Base-by-base conservation (phyloP, 2,888 invertebrate species). In the Protodeltote pygarga region DNA sequence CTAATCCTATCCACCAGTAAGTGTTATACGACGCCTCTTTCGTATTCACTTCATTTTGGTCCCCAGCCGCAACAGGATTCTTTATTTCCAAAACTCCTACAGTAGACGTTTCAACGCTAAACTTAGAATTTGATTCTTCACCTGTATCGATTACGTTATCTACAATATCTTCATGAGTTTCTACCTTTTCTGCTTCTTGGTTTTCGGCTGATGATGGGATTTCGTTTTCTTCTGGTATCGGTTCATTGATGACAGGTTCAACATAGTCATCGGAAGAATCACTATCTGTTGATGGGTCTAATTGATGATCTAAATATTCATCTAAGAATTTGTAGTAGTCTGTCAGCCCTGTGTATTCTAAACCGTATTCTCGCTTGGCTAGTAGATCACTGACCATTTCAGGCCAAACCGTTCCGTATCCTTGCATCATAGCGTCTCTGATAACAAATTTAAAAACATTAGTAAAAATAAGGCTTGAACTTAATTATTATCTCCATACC, bases 321-420 rank as follows among this genome's bases (percentile, higher is more conserved):
- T 93, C 92, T 46, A 94, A 69, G 1, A 93, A 87, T 62, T 87
- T 83, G 64, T 93, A 94, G 66, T 93, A 94, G 47, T 93, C 90
- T 4, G 93, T 85, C 0, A 94, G 69, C 0, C 91, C 87, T n/a
- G 85, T 87, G 14, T 92, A 85, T 59, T 92, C 89, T 5, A 93
- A 71, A 1, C 90, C 89, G 24, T 92, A 84, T 76, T 92, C 92
- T 60, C 77, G 85, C 75, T 79, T 90, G 13, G 84, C 88, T 25
- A 93, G 81, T 40, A 93, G 70, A 55, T 92, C 92, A 25, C 88
- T 87, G 2, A 93, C 74, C 71, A 93, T 82, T 65, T 91, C 89
- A 14, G 88, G 83, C 92, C 93, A 93, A 23, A 85, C 75, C 0
- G 80, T 73, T 5, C 83, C 84, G 42, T 77, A 92, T 1, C 92